Percentiles rank a stretch among this genome's conserved stretches.
phyloP scores from a whole-genome alignment of 2,797 vertebrate genomes.

The Lutjanus argentimaculatus region DNA sequence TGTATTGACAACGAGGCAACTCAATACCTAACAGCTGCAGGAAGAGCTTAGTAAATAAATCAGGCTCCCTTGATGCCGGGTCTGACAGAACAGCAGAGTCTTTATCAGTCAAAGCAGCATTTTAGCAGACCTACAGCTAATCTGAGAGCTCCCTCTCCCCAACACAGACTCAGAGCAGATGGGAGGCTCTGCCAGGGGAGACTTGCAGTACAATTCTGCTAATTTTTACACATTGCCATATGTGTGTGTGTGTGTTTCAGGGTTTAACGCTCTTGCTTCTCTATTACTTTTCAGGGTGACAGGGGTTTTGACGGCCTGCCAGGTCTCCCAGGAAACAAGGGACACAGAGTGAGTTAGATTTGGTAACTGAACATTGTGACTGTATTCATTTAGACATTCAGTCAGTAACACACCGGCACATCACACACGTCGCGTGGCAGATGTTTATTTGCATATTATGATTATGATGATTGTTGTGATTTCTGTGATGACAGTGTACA shows the following conservation, averaged over 20 bases:
- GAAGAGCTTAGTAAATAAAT: constrained; percentile 80
- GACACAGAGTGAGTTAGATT: constrained; percentile 89
- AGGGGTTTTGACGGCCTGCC: constrained; percentile 94
- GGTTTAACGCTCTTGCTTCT: constrained; percentile 71
- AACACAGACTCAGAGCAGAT: constrained; percentile 77
- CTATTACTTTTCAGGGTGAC: constrained; percentile 89
- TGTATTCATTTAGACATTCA: constrained; percentile 43
- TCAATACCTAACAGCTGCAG: constrained; percentile 80
- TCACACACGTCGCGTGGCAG: constrained; percentile 51
- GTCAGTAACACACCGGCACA: neutral
- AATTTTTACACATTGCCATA: constrained; percentile 75
- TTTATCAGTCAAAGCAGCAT: constrained; percentile 80
- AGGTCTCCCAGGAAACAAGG: constrained; percentile 93
- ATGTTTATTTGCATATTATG: constrained; percentile 70
- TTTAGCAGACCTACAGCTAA: constrained; percentile 79
- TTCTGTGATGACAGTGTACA: constrained; percentile 47
- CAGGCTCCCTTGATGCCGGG: constrained; percentile 69
- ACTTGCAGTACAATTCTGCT: constrained; percentile 72
- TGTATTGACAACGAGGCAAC: constrained; percentile 74
- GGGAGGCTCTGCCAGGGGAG: constrained; percentile 74
- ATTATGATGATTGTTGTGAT: constrained; percentile 56
- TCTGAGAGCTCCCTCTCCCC: constrained; percentile 66
- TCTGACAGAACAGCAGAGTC: constrained; percentile 77
- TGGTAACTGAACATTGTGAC: constrained; percentile 46
- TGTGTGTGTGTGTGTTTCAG: constrained; percentile 57